Evolutionary conservation across 2,113 vertebrate species (phyloP).

Genomic region (Zapornia atra): DNA sequence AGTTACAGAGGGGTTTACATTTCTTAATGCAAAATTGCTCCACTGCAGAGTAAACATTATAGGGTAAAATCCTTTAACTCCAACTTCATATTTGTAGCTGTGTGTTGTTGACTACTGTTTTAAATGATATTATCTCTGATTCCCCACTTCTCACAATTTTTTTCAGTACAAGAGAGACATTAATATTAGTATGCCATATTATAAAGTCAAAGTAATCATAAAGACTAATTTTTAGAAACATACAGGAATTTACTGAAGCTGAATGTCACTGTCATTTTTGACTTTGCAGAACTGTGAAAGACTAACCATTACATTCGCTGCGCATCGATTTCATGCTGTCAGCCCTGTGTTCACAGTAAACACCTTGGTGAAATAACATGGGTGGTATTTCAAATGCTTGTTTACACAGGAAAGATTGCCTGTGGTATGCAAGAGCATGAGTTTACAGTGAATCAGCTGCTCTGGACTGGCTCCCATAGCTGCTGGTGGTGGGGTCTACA

Average conservation of each 20-base stretch:
- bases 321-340: not conserved
- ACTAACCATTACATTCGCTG: not conserved
- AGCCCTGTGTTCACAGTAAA: not conserved
- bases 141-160: not conserved
- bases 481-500: not conserved
- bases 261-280: not conserved
- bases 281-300: not conserved
- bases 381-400: not conserved
- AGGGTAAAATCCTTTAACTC: not conserved
- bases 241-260: not conserved
- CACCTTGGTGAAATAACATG: not conserved
- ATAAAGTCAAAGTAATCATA: not conserved
- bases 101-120: not conserved
- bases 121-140: not conserved
- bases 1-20: not conserved
- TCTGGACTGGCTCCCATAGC: not conserved
- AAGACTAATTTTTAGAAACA: not conserved
- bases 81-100: not conserved
- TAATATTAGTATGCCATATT: not conserved
- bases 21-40: not conserved
- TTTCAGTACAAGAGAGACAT: not conserved
- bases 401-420: not conserved
- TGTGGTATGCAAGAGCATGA: not conserved
- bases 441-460: not conserved
- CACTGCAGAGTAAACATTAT: not conserved